Evolutionary conservation across 2,113 vertebrate species (phyloP).

Genomic region (Eclectus roratus): DNA sequence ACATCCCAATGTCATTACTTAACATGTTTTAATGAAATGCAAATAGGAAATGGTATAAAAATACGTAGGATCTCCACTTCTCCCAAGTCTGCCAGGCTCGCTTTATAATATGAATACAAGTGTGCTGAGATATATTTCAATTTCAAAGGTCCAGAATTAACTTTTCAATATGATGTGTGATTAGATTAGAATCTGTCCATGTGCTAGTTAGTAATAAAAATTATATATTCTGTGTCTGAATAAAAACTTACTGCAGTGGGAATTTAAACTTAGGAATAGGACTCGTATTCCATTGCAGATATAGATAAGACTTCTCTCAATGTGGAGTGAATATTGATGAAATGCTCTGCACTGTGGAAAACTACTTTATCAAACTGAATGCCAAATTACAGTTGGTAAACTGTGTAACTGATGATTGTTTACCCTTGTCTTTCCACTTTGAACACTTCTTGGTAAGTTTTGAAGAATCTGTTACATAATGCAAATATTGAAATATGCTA

Average conservation of each 20-base stretch:
- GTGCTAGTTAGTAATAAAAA: slow-evolving; percentile 34
- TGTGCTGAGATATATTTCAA: not conserved
- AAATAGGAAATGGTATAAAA: not conserved
- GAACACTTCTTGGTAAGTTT: not conserved
- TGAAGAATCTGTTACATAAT: not conserved
- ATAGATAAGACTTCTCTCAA: slow-evolving; percentile 16
- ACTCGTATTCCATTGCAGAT: slow-evolving; percentile 12
- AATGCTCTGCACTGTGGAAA: slow-evolving; percentile 24
- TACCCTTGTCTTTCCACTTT: not conserved
- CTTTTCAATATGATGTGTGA: not conserved
- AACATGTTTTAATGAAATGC: slow-evolving; percentile 9
- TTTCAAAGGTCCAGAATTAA: slow-evolving; percentile 22
- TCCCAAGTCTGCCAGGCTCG: not conserved
- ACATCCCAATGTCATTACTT: not conserved
- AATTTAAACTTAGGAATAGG: slow-evolving; percentile 30
- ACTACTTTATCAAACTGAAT: slow-evolving; percentile 21
- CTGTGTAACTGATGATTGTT: not conserved
- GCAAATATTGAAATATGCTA: not conserved
- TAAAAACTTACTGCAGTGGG: slow-evolving; percentile 1
- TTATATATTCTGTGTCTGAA: slow-evolving; percentile 24
- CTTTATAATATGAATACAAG: not conserved
- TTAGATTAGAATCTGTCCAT: slow-evolving; percentile 47
- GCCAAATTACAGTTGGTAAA: slow-evolving; percentile 8
- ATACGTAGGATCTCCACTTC: not conserved
- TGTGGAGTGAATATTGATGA: slow-evolving; percentile 46